Conservation (phyloP, 2,797 vertebrate genomes). For the Lophius americanus region DNA sequence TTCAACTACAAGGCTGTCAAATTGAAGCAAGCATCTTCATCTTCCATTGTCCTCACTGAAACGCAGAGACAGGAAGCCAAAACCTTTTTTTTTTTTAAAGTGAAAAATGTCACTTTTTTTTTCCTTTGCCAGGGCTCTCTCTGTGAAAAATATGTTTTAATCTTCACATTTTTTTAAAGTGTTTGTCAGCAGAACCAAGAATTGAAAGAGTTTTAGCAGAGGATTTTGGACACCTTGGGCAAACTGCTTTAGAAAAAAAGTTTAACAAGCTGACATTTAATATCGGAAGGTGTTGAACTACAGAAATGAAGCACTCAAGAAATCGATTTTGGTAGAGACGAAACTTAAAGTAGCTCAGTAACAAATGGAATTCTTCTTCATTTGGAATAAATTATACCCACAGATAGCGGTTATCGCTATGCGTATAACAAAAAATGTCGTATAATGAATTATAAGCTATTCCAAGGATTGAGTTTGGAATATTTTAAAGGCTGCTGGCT, state of each 20-base stretch:
- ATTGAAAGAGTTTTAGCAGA: not conserved
- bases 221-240: constrained; percentile 8
- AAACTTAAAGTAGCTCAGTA: no score
- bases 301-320: no score
- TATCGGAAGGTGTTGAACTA: no score
- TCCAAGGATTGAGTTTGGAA: no score
- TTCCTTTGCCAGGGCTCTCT: constrained; percentile 57
- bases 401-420: no score
- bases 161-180: constrained; percentile 46
- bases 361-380: no score
- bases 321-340: no score
- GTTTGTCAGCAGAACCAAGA: constrained; percentile 54
- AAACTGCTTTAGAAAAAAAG: constrained; percentile 17
- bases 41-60: constrained; percentile 56
- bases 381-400: no score
- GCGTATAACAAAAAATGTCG: no score
- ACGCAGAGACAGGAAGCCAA: constrained; percentile 36
- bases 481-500: no score
- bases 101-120: constrained; percentile 11
- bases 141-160: constrained; percentile 68
- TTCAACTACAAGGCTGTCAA: no score
- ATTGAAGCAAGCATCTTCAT: constrained; percentile 18
- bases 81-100: constrained; percentile 69
- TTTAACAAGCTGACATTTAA: not conserved
- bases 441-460: no score